Conservation (phyloP, 1,140 invertebrate genomes). For the Drosophila rufa region DNA sequence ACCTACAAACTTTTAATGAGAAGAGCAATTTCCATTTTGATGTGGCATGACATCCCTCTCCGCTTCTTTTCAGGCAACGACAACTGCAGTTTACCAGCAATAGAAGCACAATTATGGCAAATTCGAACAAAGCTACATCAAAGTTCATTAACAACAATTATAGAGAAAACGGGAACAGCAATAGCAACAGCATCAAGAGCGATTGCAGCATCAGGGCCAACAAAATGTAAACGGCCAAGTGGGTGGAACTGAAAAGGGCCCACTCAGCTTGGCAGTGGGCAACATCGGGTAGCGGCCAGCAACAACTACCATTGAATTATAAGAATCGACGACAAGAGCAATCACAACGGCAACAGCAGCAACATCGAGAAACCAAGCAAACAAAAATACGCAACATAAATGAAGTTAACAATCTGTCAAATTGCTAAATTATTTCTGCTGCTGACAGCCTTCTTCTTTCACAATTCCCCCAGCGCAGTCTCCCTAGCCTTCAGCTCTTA, state of each 20-base stretch:
- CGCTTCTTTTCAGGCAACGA: constrained; percentile 37
- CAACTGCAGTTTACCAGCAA: constrained; percentile 46
- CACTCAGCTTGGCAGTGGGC: constrained; percentile 46
- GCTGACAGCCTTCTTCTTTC: constrained; percentile 84
- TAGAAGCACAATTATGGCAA: constrained; percentile 64
- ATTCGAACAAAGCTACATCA: constrained; percentile 41
- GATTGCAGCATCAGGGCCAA: constrained; percentile 37
- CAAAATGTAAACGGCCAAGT: constrained; percentile 66
- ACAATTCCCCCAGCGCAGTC: constrained; percentile 67
- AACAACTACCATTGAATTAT: constrained; percentile 18
- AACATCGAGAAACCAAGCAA: constrained; percentile 48
- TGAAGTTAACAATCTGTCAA: constrained; percentile 85
- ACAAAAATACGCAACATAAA: constrained; percentile 81
- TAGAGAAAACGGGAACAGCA: constrained; percentile 23
- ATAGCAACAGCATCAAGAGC: constrained; percentile 14
- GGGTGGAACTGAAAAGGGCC: constrained; percentile 49
- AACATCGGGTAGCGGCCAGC: constrained; percentile 23
- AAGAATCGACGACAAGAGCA: constrained; percentile 26
- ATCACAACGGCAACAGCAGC: constrained; percentile 21
- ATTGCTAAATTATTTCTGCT: constrained; percentile 85
- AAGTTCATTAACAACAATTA: constrained; percentile 51
- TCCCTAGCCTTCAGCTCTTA: constrained; percentile 16
- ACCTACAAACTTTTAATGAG: constrained; percentile 38
- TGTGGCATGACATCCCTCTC: constrained; percentile 1
- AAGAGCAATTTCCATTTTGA: constrained; percentile 26